These are phyloP conservation scores for Limnephilus marmoratus DNA, from an alignment of 2,888 invertebrate species.

Conservation along the genomic window DNA sequence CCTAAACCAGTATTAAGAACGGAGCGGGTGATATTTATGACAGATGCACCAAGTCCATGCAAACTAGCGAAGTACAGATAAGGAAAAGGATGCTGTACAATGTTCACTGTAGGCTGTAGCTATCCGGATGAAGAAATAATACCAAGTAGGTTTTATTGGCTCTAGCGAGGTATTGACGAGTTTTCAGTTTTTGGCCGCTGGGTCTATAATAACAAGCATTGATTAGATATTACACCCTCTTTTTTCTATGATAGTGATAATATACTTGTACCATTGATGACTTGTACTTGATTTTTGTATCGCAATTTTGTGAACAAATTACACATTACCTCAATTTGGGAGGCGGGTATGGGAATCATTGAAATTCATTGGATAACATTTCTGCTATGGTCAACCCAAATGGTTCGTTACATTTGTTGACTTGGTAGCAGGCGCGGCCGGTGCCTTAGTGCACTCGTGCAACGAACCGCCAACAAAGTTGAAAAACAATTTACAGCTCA, in stretches of 20 bases:
- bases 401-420: no score
- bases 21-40: not conserved
- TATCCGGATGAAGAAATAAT: not conserved
- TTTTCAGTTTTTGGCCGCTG: not conserved
- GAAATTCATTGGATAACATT: no score
- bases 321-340: no score
- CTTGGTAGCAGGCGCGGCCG: no score
- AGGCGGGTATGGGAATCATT: no score
- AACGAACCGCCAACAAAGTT: no score
- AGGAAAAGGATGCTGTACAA: not conserved
- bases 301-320: not conserved
- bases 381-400: no score
- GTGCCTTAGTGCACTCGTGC: no score
- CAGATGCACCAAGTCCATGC: conserved; percentile 5
- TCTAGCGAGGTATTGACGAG: not conserved
- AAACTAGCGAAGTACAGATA: not conserved
- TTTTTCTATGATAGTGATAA: no score
- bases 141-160: not conserved
- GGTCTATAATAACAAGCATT: not conserved
- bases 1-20: conserved; percentile 13
- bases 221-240: no score
- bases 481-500: no score
- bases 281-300: not conserved
- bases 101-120: not conserved
- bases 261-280: no score